Conservation (phyloP, 2,888 invertebrate species). For the Caenorhabditis sp. region DNA sequence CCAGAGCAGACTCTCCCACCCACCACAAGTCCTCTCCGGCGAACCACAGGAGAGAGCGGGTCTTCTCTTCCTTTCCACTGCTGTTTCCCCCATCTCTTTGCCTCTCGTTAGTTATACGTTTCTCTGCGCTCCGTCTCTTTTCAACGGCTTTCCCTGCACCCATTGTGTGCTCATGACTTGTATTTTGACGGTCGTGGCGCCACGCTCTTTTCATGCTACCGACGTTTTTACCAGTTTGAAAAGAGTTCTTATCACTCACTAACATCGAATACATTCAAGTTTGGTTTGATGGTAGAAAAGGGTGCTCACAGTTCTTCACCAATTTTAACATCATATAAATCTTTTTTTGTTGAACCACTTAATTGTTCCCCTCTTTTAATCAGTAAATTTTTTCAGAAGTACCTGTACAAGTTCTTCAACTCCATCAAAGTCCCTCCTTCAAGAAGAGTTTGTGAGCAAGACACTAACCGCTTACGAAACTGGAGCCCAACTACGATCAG, state of each 20-base stretch:
- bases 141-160: conserved; percentile 33
- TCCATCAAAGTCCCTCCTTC: background rate
- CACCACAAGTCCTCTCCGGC: background rate
- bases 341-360: too few relatives aligned
- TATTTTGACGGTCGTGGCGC: conserved; percentile 27
- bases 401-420: background rate
- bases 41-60: background rate
- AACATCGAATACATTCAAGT: too few relatives aligned
- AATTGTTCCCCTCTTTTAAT: too few relatives aligned
- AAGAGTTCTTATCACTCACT: background rate
- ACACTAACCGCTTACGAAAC: conserved; percentile 34
- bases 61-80: conserved; percentile 1
- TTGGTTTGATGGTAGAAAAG: too few relatives aligned
- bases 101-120: background rate
- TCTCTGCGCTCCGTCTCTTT: background rate
- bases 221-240: background rate
- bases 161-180: conserved; percentile 53
- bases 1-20: too few relatives aligned
- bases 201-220: conserved; percentile 18
- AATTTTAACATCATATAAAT: too few relatives aligned
- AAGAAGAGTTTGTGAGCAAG: conserved; percentile 6
- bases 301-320: too few relatives aligned
- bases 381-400: too few relatives aligned
- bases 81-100: conserved; percentile 1
- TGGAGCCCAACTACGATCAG: conserved; percentile 49